Evolutionary conservation across 2,797 vertebrate species (phyloP), one percentile per base, ranked within the genome.

Genomic region (Vultur gryphus): DNA sequence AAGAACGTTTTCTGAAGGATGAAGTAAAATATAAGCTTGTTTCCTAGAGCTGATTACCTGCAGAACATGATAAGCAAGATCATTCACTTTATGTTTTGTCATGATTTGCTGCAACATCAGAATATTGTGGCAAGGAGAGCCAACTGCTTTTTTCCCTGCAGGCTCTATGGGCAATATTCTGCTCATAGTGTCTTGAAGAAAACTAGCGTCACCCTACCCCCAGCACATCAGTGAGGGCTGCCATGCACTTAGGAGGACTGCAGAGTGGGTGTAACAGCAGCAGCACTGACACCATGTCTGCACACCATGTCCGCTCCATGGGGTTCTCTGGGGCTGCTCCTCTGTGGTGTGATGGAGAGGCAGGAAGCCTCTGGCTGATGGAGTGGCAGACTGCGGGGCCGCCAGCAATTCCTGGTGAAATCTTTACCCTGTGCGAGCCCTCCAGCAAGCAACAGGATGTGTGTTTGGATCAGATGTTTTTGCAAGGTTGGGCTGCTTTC

Each of bases 201-300:
- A 66, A 26, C 6, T 4, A 51, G 18, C 1, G 2, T n/a, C 20
- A n/a, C 25, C 48, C n/a, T 52, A 11, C 13, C 15, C 54, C 7
- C 43, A 46, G 62, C 49, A 7, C 3, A 9, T 64, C n/a, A 2
- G 18, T 23, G 65, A 19, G 43, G 54, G 17, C 55, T 59, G 44
- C 29, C 4, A 11, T 43, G 54, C 7, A 3, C 66, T 54, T 11
- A 18, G 44, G 46, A 24, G 28, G 20, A 41, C 48, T 41, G 48
- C 31, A 31, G 70, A 29, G 13, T 0, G 1, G 48, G 11, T 52
- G 16, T 49, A n/a, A n/a, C n/a, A 43, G 61, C 39, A 37, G 49
- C 37, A 46, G 39, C 1, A 1, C 66, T 44, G n/a, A 19, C 18
- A 19, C 35, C 26, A 2, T 1, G 3, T 10, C n/a, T 35, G 55